Base-by-base conservation (phyloP, 2,797 vertebrate species). In the Acropternis orthonyx region DNA sequence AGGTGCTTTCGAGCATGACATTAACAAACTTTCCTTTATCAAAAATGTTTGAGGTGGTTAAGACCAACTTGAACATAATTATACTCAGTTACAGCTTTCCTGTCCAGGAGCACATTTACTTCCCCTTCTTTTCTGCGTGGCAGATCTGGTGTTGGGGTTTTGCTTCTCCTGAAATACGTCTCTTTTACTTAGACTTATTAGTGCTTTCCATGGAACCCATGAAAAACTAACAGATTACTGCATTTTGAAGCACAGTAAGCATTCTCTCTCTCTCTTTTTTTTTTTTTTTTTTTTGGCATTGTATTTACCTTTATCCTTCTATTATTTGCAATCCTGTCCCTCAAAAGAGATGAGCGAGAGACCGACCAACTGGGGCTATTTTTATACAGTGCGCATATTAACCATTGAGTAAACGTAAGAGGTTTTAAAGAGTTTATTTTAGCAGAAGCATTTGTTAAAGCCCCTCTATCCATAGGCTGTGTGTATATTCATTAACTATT, bases 341-440 rank as follows among this genome's bases (percentile, higher is more conserved):
- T 89, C 55, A 17, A 4, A 34, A 49, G 88, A 81, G 69, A 32
- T 0, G 2, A 67, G 32, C 2, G 6, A 15, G 81, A 91, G 91
- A 72, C 83, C 1, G 41, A 68, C 58, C 0, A 61, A 27, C 92
- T 34, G 68, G 2, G 14, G 61, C 92, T 94, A 91, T 96, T 96
- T 94, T 95, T 85, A 28, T n/a, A 14, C 1, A 0, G 73, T 8
- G 13, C 55, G 15, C 71, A 61, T 51, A 68, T 71, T 85, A 88
- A 95, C 88, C 5, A 13, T 81, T 55, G 76, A 89, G 85, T 89
- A 72, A 93, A 96, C 68, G 23, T 62, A 94, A 91, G 91, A 93
- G 91, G 83, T 95, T 96, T 96, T 91, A 52, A 90, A 85, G 88
- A 59, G 92, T 91, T 96, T 96, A 95, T 95, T 97, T 97, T 95